Base-by-base conservation (phyloP, 2,113 vertebrate species). In the Sinocyclocheilus anshuiensis region DNA sequence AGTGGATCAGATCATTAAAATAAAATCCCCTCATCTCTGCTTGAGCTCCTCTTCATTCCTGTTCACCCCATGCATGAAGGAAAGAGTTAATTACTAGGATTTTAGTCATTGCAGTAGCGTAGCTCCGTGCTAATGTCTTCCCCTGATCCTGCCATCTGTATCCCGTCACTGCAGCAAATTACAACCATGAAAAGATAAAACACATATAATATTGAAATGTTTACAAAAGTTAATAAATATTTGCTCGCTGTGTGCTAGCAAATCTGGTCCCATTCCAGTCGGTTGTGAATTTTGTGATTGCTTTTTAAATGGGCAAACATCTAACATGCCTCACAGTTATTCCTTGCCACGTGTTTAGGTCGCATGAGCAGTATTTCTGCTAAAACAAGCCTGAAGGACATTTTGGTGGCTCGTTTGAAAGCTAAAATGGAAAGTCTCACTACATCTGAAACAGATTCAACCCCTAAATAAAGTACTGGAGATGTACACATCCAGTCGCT, bases 1-100 rank as follows among this genome's bases (percentile, higher is more conserved):
- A 95, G 88, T 95, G 94, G 93, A 94, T 95, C 94, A 94, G 89
- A 94, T 95, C 94, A 95, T 95, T 95, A 94, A 94, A 94, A 93
- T 90, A 91, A 91, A 94, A 88, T 87, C 88, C 92, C 82, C 86
- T 90, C 90, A 86, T 84, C 89, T 78, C 84, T 87, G 86, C 87
- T 81, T 81, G 63, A 65, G 84, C 39, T 85, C 26, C 29, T 90
- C 91, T 86, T 84, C 89, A 55, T 85, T 65, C 80, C 82, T 82
- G 82, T 55, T 26, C 83, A 67, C 20, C 42, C 90, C 91, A 88
- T 90, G 94, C 93, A 86, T 94, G 94, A 94, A 94, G 91, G 91
- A 90, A 94, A 91, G 91, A 94, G 93, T 94, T 95, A 94, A 95
- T 94, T 95, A 93, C 91, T 91, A 78, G 18, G 57, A 87, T 92